These are phyloP conservation scores for Haplochromis burtoni DNA, from an alignment of 2,113 vertebrate species.

Conservation along the genomic window DNA sequence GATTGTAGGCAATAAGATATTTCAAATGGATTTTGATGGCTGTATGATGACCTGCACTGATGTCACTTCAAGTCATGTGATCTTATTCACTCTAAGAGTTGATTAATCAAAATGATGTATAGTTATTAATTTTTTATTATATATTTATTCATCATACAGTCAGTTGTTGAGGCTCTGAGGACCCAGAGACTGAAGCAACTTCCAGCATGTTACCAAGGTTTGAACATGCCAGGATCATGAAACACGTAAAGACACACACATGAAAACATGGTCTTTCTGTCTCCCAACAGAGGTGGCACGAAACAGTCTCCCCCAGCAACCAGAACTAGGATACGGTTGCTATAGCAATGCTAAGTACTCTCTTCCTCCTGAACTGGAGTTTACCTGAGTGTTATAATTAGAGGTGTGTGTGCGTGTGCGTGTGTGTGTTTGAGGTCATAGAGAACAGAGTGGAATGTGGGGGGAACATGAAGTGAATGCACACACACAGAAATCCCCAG, in stretches of 20 bases:
- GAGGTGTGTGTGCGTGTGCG: not conserved
- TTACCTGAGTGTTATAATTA: constrained; percentile 58
- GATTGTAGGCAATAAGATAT: not conserved
- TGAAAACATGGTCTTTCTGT: not conserved
- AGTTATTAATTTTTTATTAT: not conserved
- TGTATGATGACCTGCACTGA: not conserved
- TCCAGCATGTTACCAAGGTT: not conserved
- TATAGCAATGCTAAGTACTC: constrained; percentile 76
- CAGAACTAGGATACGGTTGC: constrained; percentile 73
- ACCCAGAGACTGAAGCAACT: not conserved
- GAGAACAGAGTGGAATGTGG: constrained; percentile 3
- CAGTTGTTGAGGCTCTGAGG: not conserved
- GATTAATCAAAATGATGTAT: not conserved
- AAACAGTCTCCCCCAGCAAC: constrained; percentile 73
- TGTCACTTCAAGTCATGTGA: not conserved
- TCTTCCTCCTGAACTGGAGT: constrained; percentile 64
- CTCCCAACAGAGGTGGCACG: constrained; percentile 57
- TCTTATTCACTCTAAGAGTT: not conserved
- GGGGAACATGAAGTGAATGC: not conserved
- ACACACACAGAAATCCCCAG: constrained; percentile 2
- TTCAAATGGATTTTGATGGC: not conserved
- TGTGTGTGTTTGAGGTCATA: not conserved
- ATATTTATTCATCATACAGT: not conserved
- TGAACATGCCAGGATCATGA: not conserved
- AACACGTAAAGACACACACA: not conserved